Evolutionary conservation across 1,140 invertebrate genomes (phyloP), one percentile per base, ranked within the genome.

Genomic region (Drosophila lacertosa): DNA sequence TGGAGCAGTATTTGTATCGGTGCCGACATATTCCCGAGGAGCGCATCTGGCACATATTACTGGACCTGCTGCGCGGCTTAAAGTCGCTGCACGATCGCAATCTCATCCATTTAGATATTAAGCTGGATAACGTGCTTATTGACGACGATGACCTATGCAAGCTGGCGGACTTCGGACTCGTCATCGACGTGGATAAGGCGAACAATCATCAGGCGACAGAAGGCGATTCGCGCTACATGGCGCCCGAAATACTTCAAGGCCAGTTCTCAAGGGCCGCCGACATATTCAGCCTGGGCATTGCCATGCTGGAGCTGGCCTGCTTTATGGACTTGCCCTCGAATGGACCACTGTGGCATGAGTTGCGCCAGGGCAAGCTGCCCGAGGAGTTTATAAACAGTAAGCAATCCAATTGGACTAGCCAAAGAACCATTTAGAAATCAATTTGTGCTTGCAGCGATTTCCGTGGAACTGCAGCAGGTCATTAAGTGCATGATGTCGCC

Each of bases 141-240:
- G 92, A 93, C 35, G 93, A 92, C 91, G 94, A 92, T 68, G 94
- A 92, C 63, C 92, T 63, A 64, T 96, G 94, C 79, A 96, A 96
- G 88, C 90, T 96, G 20, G 95, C 94, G 26, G 95, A 96, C 91
- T 96, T 96, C 92, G 95, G 95, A 10, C 90, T 96, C 10, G 93
- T 95, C n/a, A 84, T 95, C 15, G 94, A 95, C 84, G 77, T 95
- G 9, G 92, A 93, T 55, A 93, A 76, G 51, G 89, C 89, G 7
- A 91, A 91, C 48, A 83, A 64, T n/a, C 77, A 89, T 54, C 80
- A 91, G 42, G 92, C 74, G 9, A 92, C 93, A n/a, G 96, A 96
- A 91, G 96, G 96, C 4, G 96, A 97, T 92, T 93, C 94, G 0
- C 94, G 95, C 62, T 97, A 97, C 89, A 90, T 96, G 60, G 95